Evolutionary conservation across 1,140 invertebrate genomes (phyloP).

Genomic region (Stenopsyche tienmushanensis): DNA sequence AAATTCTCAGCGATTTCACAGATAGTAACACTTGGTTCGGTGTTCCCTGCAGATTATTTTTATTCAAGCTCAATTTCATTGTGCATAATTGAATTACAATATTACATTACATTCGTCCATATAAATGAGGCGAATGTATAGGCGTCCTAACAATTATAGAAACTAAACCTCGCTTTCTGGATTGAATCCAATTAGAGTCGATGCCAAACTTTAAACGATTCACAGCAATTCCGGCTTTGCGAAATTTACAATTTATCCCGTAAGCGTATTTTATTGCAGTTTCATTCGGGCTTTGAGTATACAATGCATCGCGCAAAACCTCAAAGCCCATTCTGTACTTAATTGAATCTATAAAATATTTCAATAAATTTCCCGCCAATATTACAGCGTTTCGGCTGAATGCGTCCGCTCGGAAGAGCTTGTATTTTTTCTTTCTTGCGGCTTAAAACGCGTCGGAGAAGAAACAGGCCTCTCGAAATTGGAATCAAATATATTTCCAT

Average conservation of each 20-base stretch:
- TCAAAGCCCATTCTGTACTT: not conserved
- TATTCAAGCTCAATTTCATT: too few species aligned
- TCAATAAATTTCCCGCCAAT: not conserved
- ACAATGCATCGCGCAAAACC: not conserved
- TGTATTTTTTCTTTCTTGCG: not conserved
- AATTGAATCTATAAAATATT: not conserved
- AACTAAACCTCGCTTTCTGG: not conserved
- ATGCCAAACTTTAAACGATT: slow-evolving; percentile 12
- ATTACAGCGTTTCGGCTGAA: not conserved
- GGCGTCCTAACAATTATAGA: not conserved
- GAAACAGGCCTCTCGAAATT: not conserved
- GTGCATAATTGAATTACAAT: too few species aligned
- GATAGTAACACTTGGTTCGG: too few species aligned
- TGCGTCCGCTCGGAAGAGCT: too few species aligned
- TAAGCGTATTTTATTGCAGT: not conserved
- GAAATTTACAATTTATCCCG: not conserved
- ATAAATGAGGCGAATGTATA: not conserved
- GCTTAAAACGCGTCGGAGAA: too few species aligned
- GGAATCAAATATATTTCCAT: not conserved
- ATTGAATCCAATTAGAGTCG: slow-evolving; percentile 1
- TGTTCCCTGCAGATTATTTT: too few species aligned
- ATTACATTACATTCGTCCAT: too few species aligned
- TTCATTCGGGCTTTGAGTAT: not conserved
- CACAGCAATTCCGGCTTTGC: not conserved
- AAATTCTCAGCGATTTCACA: too few species aligned